A percentile compares a stretch with the other conserved stretches of the same genome.
These are phyloP conservation scores for Anseranas semipalmata DNA, from an alignment of 2,113 vertebrate species.

Conservation along the genomic window DNA sequence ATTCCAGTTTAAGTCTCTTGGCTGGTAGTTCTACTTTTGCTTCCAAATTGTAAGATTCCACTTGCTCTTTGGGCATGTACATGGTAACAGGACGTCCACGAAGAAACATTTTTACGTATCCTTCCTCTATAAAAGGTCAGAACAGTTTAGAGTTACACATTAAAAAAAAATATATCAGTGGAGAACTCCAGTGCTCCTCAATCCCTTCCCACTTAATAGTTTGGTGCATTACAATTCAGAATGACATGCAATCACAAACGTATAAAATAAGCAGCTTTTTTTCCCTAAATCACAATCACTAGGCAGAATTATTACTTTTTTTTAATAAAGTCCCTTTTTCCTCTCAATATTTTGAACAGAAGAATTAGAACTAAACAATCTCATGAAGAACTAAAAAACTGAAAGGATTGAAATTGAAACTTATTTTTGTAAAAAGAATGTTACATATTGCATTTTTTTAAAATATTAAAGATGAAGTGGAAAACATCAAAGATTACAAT, in stretches of 20 bases:
- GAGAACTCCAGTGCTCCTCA: slow-evolving; percentile 16
- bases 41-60: slow-evolving; percentile 93
- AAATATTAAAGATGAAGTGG: neutral
- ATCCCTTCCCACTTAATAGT: slow-evolving; percentile 20
- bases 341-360: slow-evolving; percentile 23
- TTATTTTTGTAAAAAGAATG: neutral
- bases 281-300: neutral
- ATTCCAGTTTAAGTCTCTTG: slow-evolving; percentile 95
- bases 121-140: slow-evolving; percentile 90
- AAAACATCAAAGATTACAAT: slow-evolving; percentile 60
- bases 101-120: slow-evolving; percentile 98
- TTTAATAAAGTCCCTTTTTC: neutral
- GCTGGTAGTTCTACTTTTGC: slow-evolving; percentile 89
- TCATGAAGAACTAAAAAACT: neutral
- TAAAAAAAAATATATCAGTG: neutral
- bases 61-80: slow-evolving; percentile 96
- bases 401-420: neutral
- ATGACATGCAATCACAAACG: slow-evolving; percentile 9
- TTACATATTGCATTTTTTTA: neutral
- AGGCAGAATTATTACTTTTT: neutral
- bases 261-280: neutral
- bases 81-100: slow-evolving; percentile 97
- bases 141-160: slow-evolving; percentile 46
- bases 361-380: slow-evolving; percentile 1
- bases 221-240: slow-evolving; percentile 3